Base-by-base conservation (phyloP, 1,140 invertebrate genomes). In the Drosophila cardini region DNA sequence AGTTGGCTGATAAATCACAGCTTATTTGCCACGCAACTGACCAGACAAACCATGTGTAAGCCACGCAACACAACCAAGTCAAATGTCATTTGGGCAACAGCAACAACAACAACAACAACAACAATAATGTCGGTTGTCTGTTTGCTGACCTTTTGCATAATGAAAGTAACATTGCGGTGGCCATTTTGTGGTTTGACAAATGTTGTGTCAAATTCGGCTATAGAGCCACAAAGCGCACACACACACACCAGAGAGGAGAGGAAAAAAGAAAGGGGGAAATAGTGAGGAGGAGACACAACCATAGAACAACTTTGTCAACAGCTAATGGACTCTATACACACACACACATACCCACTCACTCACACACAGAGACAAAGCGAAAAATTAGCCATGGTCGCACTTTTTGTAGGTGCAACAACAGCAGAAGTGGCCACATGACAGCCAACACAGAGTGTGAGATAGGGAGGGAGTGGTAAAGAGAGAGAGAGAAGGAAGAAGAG, bases 201-300 rank as follows among this genome's bases (percentile, higher is more conserved):
- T 87, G 84, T 89, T 87, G 84, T 87, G 84, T 87, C 84, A 87
- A 87, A 87, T 87, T 87, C 85, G 84, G 84, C 84, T 80, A 80
- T 76, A 73, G 69, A 87, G 69, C 83, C 83, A 48, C 83, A 86
- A 76, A 60, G 57, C 67, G 57, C 48, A 70, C 65, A 60, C 56
- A 67, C 16, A 46, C 21, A 26, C 21, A 26, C 21, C 0, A 26
- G n/a, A n/a, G n/a, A n/a, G 21, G 8, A 10, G 15, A 55, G 52
- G 26, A 16, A 11, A 6, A 55, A 16, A n/a, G 46, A n/a, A 3
- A 18, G 13, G 0, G 30, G 36, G 30, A 55, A 40, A 16, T 9
- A 76, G 52, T 60, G 21, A 52, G 52, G 32, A 11, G 34, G 9
- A 69, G 48, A 69, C 26, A 58, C 55, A 63, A 68, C 64, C 69